Conservation (phyloP, 2,888 invertebrate species). For the Lumbricus terrestris region DNA sequence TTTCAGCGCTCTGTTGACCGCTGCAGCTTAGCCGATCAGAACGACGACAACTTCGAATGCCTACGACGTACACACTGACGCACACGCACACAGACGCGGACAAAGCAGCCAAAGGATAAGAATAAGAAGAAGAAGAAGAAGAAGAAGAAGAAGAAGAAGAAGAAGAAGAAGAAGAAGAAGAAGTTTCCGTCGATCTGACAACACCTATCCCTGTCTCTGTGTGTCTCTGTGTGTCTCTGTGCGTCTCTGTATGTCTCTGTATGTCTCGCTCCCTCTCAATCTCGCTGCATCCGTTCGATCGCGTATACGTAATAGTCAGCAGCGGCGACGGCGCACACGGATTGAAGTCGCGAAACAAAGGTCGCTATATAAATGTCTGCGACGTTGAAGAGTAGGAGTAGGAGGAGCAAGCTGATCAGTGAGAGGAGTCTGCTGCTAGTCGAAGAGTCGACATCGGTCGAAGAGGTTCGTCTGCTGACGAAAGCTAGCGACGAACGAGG, state of each 20-base stretch:
- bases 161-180: conserved; percentile 10
- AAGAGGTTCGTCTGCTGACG: background rate
- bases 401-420: too few relatives aligned
- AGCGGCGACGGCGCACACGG: background rate
- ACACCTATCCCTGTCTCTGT: too few relatives aligned
- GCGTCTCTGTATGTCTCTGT: too few relatives aligned
- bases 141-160: background rate
- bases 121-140: too few relatives aligned
- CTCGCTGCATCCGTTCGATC: background rate
- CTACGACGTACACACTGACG: background rate
- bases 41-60: background rate
- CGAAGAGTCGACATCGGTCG: background rate
- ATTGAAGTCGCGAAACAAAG: background rate
- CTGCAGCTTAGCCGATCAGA: background rate
- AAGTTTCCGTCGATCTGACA: background rate
- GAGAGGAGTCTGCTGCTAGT: background rate
- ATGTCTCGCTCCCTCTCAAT: background rate
- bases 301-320: background rate
- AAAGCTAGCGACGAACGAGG: background rate
- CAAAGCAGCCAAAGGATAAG: too few relatives aligned
- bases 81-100: background rate
- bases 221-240: too few relatives aligned
- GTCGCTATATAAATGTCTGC: background rate
- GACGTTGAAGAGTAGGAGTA: too few relatives aligned
- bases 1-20: background rate